Evolutionary conservation across 2,113 vertebrate species (phyloP).

Genomic region (Dromiciops gliroides): DNA sequence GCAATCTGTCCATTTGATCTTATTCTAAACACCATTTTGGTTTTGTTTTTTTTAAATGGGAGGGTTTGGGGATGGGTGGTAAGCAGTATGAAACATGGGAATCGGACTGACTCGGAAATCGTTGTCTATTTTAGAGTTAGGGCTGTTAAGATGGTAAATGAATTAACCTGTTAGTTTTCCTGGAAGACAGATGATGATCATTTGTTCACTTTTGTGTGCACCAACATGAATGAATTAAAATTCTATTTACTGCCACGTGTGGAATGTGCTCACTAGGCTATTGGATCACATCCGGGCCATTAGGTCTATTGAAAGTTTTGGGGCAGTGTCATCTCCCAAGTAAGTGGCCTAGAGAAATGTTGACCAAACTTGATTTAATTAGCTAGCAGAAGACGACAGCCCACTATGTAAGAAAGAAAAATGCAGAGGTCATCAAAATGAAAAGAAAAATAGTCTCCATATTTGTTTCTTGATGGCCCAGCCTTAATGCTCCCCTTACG

Average conservation of each 20-base stretch:
- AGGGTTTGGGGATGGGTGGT: conserved; percentile 66
- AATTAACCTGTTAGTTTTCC: conserved; percentile 73
- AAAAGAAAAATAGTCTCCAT: conserved; percentile 83
- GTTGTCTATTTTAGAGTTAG: conserved; percentile 73
- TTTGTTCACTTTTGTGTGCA: conserved; percentile 69
- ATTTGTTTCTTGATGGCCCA: conserved; percentile 84
- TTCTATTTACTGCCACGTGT: conserved; percentile 58
- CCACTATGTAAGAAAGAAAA: conserved; percentile 80
- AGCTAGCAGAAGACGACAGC: conserved; percentile 74
- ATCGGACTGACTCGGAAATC: conserved; percentile 82
- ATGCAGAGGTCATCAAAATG: conserved; percentile 85
- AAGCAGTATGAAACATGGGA: conserved; percentile 75
- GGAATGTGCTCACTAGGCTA: conserved; percentile 57
- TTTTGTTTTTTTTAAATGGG: neutral
- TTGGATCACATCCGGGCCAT: conserved; percentile 50
- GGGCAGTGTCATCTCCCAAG: conserved; percentile 27
- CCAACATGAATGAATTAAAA: conserved; percentile 56
- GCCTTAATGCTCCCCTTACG: conserved; percentile 83
- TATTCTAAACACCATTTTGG: conserved; percentile 69
- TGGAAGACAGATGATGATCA: conserved; percentile 69
- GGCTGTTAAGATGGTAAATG: conserved; percentile 64
- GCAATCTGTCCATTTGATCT: conserved; percentile 73
- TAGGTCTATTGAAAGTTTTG: conserved; percentile 60
- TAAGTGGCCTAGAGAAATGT: conserved; percentile 55
- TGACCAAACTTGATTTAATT: conserved; percentile 58